phyloP scores from a whole-genome alignment of 2,888 invertebrate species.

The Metacarcinus magister region DNA sequence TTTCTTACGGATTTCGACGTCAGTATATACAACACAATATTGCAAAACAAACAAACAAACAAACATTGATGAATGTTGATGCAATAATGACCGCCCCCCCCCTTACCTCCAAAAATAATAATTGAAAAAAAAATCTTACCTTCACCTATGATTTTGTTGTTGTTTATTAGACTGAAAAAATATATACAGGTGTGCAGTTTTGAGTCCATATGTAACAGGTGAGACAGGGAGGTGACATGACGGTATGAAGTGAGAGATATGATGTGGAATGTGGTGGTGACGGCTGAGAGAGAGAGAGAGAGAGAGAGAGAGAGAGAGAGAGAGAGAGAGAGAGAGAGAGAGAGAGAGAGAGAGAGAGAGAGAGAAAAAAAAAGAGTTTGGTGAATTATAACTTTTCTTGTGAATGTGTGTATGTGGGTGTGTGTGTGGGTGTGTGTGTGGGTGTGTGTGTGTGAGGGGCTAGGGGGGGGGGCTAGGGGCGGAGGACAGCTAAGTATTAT shows the following conservation, averaged over 20 bases:
- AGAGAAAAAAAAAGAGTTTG: not conserved
- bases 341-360: not conserved
- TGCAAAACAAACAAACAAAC: not conserved
- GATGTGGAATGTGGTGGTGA: too few relatives aligned
- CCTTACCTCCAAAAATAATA: too few relatives aligned
- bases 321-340: constrained; percentile 14
- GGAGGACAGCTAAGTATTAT: not conserved
- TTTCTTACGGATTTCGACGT: not conserved
- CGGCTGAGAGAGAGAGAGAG: not conserved
- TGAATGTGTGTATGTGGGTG: not conserved
- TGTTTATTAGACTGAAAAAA: too few relatives aligned
- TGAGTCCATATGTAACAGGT: too few relatives aligned
- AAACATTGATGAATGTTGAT: not conserved
- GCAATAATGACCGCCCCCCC: not conserved
- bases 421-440: not conserved
- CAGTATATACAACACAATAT: not conserved
- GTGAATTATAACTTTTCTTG: too few relatives aligned
- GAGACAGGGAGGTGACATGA: not conserved
- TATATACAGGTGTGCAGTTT: too few relatives aligned
- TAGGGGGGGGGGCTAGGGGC: too few relatives aligned
- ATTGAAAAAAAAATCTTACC: too few relatives aligned
- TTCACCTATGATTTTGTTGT: too few relatives aligned
- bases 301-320: constrained; percentile 14
- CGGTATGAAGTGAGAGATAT: not conserved
- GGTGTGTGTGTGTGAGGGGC: not conserved